Base-by-base conservation (phyloP, 2,888 invertebrate genomes). In the Brachylomia viminalis region DNA sequence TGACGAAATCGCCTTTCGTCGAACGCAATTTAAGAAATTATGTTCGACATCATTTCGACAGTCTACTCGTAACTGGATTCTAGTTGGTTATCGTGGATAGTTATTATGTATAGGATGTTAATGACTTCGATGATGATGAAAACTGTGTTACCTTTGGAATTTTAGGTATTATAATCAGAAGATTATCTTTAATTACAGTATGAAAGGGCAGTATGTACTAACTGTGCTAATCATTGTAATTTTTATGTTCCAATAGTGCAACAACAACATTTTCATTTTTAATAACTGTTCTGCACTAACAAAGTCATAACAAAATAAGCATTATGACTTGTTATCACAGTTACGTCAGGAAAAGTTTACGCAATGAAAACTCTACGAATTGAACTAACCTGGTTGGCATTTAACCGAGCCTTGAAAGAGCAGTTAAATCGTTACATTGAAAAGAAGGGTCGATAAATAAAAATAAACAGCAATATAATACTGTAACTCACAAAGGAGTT, bases 11-110 rank as follows among this genome's bases (percentile, higher is more conserved):
- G 76, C 86, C 90, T 92, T 92, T 92, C 91, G 90, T 90, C 90
- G 92, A 91, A 91, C 89, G 91, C 90, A 92, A 92, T 93, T 92
- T 92, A 89, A 91, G 90, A 92, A 91, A 91, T 91, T 90, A 92
- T 92, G 86, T 90, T 89, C 87, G 87, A 86, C 89, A 89, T 91
- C 82, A 83, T 92, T 92, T 91, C 92, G 85, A 91, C 91, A 92
- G 88, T 80, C 83, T 79, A 77, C 73, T 88, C 88, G 87, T 86
- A 87, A 89, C 86, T 87, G 82, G 82, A 83, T 85, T 82, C 83
- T 83, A 79, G 87, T 85, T 84, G 86, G 80, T 85, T 87, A 88
- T 86, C 84, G 85, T 86, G 75, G 82, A 89, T 85, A 87, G 85
- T 61, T 78, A 89, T 89, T 90, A 88, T 87, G 81, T 79, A 88